Evolutionary conservation across 2,113 vertebrate genomes (phyloP).

Genomic region (Puntigrus tetrazona): DNA sequence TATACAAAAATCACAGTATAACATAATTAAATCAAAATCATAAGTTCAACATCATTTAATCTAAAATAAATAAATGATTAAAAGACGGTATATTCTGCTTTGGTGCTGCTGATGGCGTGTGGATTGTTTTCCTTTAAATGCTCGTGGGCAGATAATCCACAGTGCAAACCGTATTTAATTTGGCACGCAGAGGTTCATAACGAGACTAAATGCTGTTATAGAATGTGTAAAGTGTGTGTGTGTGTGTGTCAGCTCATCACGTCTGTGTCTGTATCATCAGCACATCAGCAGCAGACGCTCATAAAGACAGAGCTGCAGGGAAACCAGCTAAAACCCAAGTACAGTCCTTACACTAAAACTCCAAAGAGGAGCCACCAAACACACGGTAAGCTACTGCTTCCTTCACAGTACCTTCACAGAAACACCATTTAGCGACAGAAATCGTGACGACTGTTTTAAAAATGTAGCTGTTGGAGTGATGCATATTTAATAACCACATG

Average conservation of each 20-base stretch:
- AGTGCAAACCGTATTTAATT: background rate
- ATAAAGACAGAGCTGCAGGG: slow-evolving; percentile 98
- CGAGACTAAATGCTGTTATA: background rate
- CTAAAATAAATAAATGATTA: background rate
- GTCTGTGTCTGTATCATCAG: slow-evolving; percentile 69
- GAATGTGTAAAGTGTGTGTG: background rate
- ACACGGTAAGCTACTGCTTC: slow-evolving; percentile 80
- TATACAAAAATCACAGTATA: too few relatives aligned
- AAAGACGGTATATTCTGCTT: too few relatives aligned
- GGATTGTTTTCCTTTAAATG: background rate
- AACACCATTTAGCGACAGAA: background rate
- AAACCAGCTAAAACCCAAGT: slow-evolving; percentile 97
- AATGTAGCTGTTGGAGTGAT: background rate
- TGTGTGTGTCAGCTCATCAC: background rate
- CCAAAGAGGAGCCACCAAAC: slow-evolving; percentile 84
- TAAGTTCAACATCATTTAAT: background rate
- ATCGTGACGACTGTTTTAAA: background rate
- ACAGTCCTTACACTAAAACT: slow-evolving; percentile 96
- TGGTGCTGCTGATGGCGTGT: too few relatives aligned
- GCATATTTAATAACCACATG: background rate
- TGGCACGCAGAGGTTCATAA: background rate
- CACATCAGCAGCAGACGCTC: slow-evolving; percentile 99
- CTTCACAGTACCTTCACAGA: too few relatives aligned
- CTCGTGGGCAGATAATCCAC: background rate
- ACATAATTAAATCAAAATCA: too few relatives aligned